A percentile compares a stretch with the other conserved stretches of the same genome.
Evolutionary conservation across 2,797 vertebrate species (phyloP).

Genomic region (Erethizon dorsatum): DNA sequence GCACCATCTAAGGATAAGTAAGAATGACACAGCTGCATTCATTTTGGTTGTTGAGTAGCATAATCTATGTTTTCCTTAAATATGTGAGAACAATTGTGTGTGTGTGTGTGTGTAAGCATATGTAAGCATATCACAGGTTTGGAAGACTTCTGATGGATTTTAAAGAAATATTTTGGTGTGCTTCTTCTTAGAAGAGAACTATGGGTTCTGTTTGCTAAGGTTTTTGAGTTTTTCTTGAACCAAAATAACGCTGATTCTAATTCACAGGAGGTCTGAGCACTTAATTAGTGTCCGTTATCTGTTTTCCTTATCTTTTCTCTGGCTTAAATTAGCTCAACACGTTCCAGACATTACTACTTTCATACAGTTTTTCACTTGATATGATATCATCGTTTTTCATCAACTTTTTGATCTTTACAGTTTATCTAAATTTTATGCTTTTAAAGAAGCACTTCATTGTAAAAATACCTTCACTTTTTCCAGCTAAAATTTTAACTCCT

Average conservation of each 20-base stretch:
- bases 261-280: neutral
- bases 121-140: neutral
- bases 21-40: neutral
- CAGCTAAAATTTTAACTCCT: conserved; percentile 47
- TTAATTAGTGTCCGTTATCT: conserved; percentile 24
- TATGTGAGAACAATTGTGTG: neutral
- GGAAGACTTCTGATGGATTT: neutral
- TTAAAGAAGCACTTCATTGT: neutral
- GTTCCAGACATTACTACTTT: conserved; percentile 29
- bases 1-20: neutral
- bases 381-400: conserved; percentile 15
- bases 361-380: conserved; percentile 22
- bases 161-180: neutral
- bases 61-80: neutral
- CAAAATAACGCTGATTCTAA: neutral
- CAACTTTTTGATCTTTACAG: conserved; percentile 43
- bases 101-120: neutral
- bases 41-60: neutral
- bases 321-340: neutral
- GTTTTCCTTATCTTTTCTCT: neutral
- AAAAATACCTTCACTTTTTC: neutral
- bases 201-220: neutral
- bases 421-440: conserved; percentile 48
- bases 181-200: conserved; percentile 20
- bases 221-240: neutral